Conservation (phyloP, 2,113 vertebrate genomes). For the Xiphophorus maculatus region DNA sequence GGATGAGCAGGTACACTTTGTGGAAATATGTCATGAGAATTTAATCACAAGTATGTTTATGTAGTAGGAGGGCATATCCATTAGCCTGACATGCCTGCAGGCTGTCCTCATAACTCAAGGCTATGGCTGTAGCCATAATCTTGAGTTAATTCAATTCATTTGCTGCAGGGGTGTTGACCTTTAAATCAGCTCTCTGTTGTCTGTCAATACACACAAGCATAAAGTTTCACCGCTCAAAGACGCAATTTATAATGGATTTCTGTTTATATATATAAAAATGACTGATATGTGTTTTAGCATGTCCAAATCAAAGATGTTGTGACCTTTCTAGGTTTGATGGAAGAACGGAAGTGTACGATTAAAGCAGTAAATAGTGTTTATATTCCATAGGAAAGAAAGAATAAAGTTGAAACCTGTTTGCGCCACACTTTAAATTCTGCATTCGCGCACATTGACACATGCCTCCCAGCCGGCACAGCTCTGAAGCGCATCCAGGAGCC, state of each 20-base stretch:
- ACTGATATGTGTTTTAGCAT: not conserved
- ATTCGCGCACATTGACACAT: constrained; percentile 6
- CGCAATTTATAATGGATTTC: not conserved
- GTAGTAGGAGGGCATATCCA: not conserved
- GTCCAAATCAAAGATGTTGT: not conserved
- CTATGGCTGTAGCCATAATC: not conserved
- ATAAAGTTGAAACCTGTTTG: constrained; percentile 13
- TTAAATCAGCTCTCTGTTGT: not conserved
- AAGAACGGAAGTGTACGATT: constrained; percentile 8
- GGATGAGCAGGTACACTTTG: not conserved
- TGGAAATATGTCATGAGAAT: not conserved
- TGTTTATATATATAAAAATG: not conserved
- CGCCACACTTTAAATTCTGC: constrained; percentile 17
- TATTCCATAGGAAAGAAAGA: not conserved
- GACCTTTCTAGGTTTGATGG: constrained; percentile 4
- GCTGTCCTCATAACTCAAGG: not conserved
- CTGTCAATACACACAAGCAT: not conserved
- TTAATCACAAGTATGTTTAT: not conserved
- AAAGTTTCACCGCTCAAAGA: not conserved
- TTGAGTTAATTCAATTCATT: not conserved
- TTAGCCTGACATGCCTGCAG: not conserved
- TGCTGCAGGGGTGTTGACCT: not conserved
- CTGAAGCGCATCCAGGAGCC: constrained; percentile 52
- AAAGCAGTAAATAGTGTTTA: constrained; percentile 1
- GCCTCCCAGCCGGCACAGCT: constrained; percentile 27